Conservation (phyloP, 2,888 invertebrate species). For the Didymodactylos carnosus region DNA sequence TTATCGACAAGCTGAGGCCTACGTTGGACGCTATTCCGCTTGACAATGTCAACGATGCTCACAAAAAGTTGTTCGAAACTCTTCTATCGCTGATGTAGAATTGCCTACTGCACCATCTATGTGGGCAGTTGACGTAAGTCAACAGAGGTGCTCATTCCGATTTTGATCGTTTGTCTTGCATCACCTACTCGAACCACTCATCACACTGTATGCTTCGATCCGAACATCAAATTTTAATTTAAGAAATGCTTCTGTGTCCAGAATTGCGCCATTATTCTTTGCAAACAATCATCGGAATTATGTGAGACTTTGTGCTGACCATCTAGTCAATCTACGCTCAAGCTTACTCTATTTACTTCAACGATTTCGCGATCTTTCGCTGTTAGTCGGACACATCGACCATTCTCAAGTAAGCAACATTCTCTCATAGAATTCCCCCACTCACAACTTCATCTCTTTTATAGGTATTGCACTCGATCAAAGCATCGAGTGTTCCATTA, state of each 20-base stretch:
- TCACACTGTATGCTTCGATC: background rate
- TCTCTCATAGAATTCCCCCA: no score
- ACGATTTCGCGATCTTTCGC: background rate
- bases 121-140: background rate
- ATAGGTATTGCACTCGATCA: background rate
- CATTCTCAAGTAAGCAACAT: background rate
- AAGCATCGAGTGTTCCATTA: background rate
- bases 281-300: background rate
- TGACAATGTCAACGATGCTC: background rate
- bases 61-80: background rate
- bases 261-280: background rate
- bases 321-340: background rate
- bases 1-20: background rate
- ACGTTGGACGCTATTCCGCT: background rate
- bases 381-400: background rate
- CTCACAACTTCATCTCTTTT: background rate
- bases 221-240: background rate
- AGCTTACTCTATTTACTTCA: background rate
- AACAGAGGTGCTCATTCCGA: background rate
- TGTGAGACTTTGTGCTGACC: background rate
- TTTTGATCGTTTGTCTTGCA: background rate
- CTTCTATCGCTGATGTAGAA: background rate
- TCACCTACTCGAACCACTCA: background rate
- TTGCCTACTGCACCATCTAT: background rate
- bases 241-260: background rate